A percentile compares a stretch with the other conserved stretches of the same genome.
phyloP scores from a whole-genome alignment of 2,113 vertebrate species.

The Muntiacus reevesi region DNA sequence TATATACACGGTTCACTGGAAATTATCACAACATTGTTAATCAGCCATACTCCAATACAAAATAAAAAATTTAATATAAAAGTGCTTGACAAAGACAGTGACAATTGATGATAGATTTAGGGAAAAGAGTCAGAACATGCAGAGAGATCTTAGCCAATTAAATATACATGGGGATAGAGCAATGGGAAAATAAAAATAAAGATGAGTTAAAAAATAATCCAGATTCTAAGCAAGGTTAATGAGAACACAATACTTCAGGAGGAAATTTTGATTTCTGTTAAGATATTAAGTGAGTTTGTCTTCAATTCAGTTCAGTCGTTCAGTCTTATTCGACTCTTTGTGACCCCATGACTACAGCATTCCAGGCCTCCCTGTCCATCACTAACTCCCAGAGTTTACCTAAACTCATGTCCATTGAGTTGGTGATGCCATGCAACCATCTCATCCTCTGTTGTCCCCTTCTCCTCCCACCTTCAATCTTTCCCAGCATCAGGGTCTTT shows the following conservation, averaged over 20 bases:
- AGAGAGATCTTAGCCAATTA: neutral
- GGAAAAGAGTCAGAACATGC: neutral
- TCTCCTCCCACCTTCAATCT: neutral
- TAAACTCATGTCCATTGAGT: neutral
- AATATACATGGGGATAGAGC: neutral
- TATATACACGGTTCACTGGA: neutral
- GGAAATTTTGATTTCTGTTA: neutral
- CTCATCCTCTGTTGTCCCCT: neutral
- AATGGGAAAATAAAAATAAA: neutral
- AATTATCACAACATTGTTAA: neutral
- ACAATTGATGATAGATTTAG: neutral
- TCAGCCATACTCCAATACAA: neutral
- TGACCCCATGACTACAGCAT: neutral
- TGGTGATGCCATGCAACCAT: neutral
- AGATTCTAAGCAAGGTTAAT: neutral
- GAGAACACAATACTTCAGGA: neutral
- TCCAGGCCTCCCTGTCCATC: neutral
- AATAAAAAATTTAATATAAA: neutral
- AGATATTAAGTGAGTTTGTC: neutral
- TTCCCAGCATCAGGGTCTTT: neutral
- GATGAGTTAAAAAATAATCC: neutral
- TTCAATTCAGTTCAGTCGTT: neutral
- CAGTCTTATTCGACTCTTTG: rapidly evolving
- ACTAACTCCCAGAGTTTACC: neutral
- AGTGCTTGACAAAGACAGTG: neutral